Evolutionary conservation across 2,797 vertebrate species (phyloP).

Genomic region (Sebastes hubbsi): DNA sequence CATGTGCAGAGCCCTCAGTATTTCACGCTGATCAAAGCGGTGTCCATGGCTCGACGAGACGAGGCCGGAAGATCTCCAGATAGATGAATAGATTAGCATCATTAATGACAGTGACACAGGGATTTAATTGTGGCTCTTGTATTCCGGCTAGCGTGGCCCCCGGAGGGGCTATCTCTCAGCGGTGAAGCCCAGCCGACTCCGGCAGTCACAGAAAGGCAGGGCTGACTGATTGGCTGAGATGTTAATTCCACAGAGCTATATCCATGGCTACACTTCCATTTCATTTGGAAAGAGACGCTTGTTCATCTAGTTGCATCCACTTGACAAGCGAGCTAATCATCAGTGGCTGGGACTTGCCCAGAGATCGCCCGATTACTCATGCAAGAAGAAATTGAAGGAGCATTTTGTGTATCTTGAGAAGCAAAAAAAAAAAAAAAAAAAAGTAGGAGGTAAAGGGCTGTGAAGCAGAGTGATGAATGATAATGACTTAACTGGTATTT

Average conservation of each 20-base stretch:
- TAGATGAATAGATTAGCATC: constrained; percentile 73
- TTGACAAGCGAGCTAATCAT: constrained; percentile 69
- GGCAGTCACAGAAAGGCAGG: constrained; percentile 25
- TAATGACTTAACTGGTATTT: constrained; percentile 37
- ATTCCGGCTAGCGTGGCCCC: constrained; percentile 50
- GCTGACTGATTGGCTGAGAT: constrained; percentile 63
- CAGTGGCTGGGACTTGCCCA: constrained; percentile 37
- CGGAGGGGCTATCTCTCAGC: constrained; percentile 39
- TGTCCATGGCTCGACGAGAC: constrained; percentile 37
- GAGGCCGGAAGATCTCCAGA: constrained; percentile 63
- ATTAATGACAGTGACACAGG: constrained; percentile 64
- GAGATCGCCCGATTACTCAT: constrained; percentile 45
- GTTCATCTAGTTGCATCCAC: constrained; percentile 45
- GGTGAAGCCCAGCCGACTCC: constrained; percentile 22
- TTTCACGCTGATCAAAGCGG: constrained; percentile 51
- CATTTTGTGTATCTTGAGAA: constrained; percentile 28
- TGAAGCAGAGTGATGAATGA: constrained; percentile 49
- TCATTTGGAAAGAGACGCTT: constrained; percentile 35
- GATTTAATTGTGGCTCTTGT: constrained; percentile 71
- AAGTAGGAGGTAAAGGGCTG: constrained; percentile 15
- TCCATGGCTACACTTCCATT: constrained; percentile 64
- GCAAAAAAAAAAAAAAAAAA: constrained; percentile 7
- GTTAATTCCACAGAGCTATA: constrained; percentile 61
- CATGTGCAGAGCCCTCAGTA: constrained; percentile 42
- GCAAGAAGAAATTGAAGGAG: constrained; percentile 11